phyloP scores from a whole-genome alignment of 2,797 vertebrate genomes.

The Poecilia wingei region DNA sequence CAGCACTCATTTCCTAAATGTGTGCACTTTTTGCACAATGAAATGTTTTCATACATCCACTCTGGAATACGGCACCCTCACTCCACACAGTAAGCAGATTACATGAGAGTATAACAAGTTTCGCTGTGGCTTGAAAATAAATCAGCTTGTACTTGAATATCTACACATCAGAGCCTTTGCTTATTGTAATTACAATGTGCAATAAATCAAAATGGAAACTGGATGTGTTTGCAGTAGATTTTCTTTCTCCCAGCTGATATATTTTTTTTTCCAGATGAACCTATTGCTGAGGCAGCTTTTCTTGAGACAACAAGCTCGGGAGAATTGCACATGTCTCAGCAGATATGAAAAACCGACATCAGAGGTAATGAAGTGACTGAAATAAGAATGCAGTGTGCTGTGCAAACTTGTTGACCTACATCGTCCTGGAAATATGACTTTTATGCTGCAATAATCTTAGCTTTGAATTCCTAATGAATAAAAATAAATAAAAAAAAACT shows the following conservation, averaged over 20 bases:
- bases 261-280: slow-evolving; percentile 44
- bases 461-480: slow-evolving; percentile 57
- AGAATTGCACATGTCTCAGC: slow-evolving; percentile 73
- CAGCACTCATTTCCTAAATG: slow-evolving; percentile 50
- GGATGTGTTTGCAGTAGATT: slow-evolving; percentile 54
- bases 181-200: slow-evolving; percentile 74
- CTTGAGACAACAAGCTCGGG: slow-evolving; percentile 68
- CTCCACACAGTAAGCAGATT: slow-evolving; percentile 49
- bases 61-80: slow-evolving; percentile 30
- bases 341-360: slow-evolving; percentile 72
- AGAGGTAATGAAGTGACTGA: slow-evolving; percentile 76
- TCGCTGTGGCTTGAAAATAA: slow-evolving; percentile 55
- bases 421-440: slow-evolving; percentile 52
- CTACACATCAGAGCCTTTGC: slow-evolving; percentile 64
- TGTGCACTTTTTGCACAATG: slow-evolving; percentile 50
- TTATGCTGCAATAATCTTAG: slow-evolving; percentile 57
- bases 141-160: slow-evolving; percentile 65
- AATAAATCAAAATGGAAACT: slow-evolving; percentile 73
- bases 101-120: slow-evolving; percentile 47
- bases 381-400: slow-evolving; percentile 50
- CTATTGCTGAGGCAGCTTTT: slow-evolving; percentile 71
- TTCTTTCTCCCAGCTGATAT: slow-evolving; percentile 49
- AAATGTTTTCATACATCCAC: slow-evolving; percentile 49
- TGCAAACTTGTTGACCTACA: slow-evolving; percentile 58
- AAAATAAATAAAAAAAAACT: background rate